phyloP scores from a whole-genome alignment of 2,888 invertebrate genomes.

The Melitaea athalia region DNA sequence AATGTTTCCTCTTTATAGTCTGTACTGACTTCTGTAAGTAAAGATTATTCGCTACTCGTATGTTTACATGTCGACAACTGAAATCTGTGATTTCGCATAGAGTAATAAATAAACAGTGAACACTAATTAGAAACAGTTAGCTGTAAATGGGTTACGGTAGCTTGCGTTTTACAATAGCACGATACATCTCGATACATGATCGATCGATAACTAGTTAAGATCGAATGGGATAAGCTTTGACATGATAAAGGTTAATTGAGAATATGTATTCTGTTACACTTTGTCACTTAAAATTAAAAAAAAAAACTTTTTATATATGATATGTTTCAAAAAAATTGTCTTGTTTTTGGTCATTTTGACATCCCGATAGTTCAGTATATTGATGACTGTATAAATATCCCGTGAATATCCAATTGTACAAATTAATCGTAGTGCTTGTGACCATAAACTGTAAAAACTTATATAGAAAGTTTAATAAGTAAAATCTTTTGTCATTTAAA shows the following conservation, averaged over 20 bases:
- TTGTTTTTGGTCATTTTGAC: too few relatives aligned
- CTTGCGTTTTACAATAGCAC: conserved; percentile 14
- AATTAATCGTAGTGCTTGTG: too few relatives aligned
- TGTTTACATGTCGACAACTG: conserved; percentile 15
- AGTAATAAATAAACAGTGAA: conserved; percentile 22
- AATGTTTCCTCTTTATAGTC: too few relatives aligned
- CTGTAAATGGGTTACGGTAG: conserved; percentile 26
- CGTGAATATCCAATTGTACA: too few relatives aligned
- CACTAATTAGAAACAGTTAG: conserved; percentile 30
- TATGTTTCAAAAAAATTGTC: too few relatives aligned
- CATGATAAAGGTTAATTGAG: neutral
- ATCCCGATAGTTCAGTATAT: too few relatives aligned
- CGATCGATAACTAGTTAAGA: conserved; percentile 19
- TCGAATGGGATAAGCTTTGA: conserved; percentile 7
- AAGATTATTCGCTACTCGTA: neutral
- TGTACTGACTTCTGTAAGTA: too few relatives aligned
- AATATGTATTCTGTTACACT: neutral
- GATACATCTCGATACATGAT: conserved; percentile 12
- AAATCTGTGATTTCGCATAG: conserved; percentile 20
- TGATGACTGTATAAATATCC: too few relatives aligned
- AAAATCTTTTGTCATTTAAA: neutral
- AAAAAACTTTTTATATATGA: neutral
- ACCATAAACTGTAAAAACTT: too few relatives aligned
- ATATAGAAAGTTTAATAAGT: neutral
- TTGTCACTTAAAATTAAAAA: neutral